These are phyloP conservation scores for Xenopus borealis DNA, from an alignment of 2,113 vertebrate species.

Conservation along the genomic window DNA sequence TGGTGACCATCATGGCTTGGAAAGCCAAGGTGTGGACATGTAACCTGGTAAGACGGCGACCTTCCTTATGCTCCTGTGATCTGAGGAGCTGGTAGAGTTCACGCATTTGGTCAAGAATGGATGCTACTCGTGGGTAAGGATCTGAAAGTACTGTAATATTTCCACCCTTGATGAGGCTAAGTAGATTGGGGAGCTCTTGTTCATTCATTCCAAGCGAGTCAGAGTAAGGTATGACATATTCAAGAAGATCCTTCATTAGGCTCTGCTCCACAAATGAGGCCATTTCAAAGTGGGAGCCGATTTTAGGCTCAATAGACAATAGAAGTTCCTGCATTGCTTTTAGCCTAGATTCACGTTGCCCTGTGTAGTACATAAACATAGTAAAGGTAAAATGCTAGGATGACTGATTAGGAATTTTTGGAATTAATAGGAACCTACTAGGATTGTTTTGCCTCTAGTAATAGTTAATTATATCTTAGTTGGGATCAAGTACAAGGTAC, in stretches of 20 bases:
- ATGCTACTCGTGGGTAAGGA: slow-evolving; percentile 77
- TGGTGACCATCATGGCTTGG: slow-evolving; percentile 75
- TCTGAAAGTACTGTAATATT: slow-evolving; percentile 74
- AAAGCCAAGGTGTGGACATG: slow-evolving; percentile 80
- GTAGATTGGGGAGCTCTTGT: slow-evolving; percentile 78
- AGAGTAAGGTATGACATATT: slow-evolving; percentile 63
- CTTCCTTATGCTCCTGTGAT: slow-evolving; percentile 51
- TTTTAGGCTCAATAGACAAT: slow-evolving; percentile 58
- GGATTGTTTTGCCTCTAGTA: too few species aligned
- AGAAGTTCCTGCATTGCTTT: slow-evolving; percentile 61
- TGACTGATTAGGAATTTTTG: background rate
- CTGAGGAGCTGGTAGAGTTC: slow-evolving; percentile 72
- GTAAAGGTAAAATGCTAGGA: background rate
- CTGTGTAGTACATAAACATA: slow-evolving; percentile 48
- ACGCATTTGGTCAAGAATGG: slow-evolving; percentile 78
- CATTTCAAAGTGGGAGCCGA: slow-evolving; percentile 77
- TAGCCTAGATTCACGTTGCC: slow-evolving; percentile 65
- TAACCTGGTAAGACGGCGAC: slow-evolving; percentile 64
- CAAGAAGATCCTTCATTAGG: slow-evolving; percentile 69
- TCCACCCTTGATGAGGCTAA: slow-evolving; percentile 70
- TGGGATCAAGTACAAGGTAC: too few species aligned
- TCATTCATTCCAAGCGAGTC: slow-evolving; percentile 82
- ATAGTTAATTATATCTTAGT: too few species aligned
- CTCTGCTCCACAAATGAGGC: slow-evolving; percentile 75
- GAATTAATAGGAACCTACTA: background rate